phyloP scores from a whole-genome alignment of 2,797 vertebrate genomes.

The Odontamblyopus rebecca region DNA sequence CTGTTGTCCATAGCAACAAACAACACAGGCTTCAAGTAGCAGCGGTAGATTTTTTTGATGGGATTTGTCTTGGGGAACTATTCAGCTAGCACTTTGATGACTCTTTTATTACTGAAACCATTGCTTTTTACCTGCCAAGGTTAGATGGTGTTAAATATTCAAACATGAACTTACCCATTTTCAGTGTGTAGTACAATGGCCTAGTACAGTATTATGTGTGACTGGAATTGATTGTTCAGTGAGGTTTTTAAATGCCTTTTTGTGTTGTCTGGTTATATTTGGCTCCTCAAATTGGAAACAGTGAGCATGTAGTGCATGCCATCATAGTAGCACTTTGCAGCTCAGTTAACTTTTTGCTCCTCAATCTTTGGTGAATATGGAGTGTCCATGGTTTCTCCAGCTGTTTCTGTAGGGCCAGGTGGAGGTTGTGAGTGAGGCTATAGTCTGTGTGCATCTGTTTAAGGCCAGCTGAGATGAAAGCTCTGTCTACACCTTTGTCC shows the following conservation, averaged over 20 bases:
- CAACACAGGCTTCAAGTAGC: slow-evolving; percentile 36
- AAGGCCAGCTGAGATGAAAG: slow-evolving; percentile 55
- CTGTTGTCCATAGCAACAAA: slow-evolving; percentile 63
- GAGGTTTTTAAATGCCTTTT: background rate
- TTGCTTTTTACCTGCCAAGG: background rate
- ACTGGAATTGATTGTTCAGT: background rate
- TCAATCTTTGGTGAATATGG: background rate
- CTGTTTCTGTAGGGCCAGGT: slow-evolving; percentile 36
- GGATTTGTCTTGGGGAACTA: slow-evolving; percentile 39
- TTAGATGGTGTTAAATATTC: background rate
- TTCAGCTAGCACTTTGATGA: slow-evolving; percentile 1
- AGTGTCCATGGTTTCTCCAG: background rate
- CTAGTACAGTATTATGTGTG: background rate
- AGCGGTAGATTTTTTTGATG: slow-evolving; percentile 18
- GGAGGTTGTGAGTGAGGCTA: slow-evolving; percentile 16
- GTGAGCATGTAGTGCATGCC: background rate
- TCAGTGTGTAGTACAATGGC: background rate
- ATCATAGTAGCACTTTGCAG: background rate
- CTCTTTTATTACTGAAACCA: background rate
- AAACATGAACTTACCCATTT: background rate
- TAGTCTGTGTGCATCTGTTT: slow-evolving; percentile 46
- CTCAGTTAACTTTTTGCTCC: background rate
- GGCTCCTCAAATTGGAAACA: background rate
- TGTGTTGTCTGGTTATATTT: background rate
- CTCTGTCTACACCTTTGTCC: slow-evolving; percentile 58